Evolutionary conservation across 1,140 invertebrate genomes (phyloP).

Genomic region (Drosophila jambulina): DNA sequence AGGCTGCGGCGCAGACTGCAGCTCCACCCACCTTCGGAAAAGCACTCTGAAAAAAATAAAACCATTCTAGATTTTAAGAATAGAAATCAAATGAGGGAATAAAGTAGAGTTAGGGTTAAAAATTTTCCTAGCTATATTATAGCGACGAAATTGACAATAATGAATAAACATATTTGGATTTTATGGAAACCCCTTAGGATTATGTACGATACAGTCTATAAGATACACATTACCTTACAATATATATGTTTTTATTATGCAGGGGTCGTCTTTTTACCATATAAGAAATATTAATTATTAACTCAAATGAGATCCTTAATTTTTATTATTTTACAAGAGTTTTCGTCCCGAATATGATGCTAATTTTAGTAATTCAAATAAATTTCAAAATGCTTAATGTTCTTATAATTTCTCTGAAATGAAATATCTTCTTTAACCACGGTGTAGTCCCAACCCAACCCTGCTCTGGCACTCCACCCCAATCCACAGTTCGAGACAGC

Average conservation of each 20-base stretch:
- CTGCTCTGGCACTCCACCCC: conserved; percentile 17
- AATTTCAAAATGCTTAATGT: too few species aligned
- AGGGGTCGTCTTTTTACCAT: too few species aligned
- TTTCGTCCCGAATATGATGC: too few species aligned
- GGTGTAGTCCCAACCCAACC: conserved; percentile 20
- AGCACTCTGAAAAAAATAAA: background rate
- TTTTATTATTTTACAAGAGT: too few species aligned
- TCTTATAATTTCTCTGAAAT: too few species aligned
- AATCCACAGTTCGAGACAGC: conserved; percentile 18
- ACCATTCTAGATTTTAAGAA: background rate
- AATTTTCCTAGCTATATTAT: background rate
- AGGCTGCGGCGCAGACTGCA: conserved; percentile 1
- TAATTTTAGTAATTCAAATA: too few species aligned
- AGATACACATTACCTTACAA: too few species aligned
- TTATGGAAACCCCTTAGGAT: background rate
- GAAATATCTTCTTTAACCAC: background rate
- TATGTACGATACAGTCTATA: background rate
- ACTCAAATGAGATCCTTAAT: too few species aligned
- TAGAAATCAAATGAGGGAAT: background rate
- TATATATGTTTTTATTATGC: too few species aligned
- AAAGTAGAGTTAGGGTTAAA: background rate
- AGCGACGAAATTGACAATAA: background rate
- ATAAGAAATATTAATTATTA: too few species aligned
- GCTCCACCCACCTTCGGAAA: conserved; percentile 34
- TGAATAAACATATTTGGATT: background rate